Conservation (phyloP, 2,113 vertebrate species). For the Thermophis baileyi region DNA sequence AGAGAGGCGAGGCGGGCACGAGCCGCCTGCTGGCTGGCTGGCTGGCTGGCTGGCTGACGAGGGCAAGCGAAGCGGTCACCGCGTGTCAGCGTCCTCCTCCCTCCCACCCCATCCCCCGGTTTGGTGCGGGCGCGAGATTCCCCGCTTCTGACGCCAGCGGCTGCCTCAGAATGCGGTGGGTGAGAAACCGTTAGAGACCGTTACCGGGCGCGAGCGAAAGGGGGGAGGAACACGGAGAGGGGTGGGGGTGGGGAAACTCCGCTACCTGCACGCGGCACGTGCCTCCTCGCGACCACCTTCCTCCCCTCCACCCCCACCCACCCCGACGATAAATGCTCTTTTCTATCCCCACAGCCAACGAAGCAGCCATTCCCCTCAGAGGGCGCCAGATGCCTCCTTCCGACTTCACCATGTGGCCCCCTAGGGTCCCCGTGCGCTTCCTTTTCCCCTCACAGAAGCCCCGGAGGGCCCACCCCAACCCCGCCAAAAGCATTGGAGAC, state of each 20-base stretch:
- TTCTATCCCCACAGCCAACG: neutral
- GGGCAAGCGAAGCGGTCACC: neutral
- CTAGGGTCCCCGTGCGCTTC: neutral
- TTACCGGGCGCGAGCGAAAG: constrained; percentile 1
- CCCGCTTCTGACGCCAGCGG: neutral
- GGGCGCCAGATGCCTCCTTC: neutral
- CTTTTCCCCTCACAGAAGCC: neutral
- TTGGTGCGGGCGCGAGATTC: constrained; percentile 7
- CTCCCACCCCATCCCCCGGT: neutral
- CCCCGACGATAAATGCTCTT: neutral
- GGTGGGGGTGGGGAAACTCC: neutral
- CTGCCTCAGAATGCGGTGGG: constrained; percentile 7
- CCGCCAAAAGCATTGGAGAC: neutral
- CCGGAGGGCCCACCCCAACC: neutral
- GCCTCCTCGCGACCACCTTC: neutral
- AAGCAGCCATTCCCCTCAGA: neutral
- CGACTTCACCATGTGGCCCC: neutral
- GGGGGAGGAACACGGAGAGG: neutral
- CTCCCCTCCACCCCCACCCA: neutral
- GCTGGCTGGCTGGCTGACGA: neutral
- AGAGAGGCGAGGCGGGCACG: neutral
- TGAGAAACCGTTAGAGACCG: neutral
- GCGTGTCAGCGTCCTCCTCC: neutral
- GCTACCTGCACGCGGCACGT: constrained; percentile 5
- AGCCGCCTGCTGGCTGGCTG: neutral